A percentile compares a stretch with the other conserved stretches of the same genome.
These are phyloP conservation scores for Ranitomeya variabilis DNA, from an alignment of 2,113 vertebrate species.

Conservation along the genomic window DNA sequence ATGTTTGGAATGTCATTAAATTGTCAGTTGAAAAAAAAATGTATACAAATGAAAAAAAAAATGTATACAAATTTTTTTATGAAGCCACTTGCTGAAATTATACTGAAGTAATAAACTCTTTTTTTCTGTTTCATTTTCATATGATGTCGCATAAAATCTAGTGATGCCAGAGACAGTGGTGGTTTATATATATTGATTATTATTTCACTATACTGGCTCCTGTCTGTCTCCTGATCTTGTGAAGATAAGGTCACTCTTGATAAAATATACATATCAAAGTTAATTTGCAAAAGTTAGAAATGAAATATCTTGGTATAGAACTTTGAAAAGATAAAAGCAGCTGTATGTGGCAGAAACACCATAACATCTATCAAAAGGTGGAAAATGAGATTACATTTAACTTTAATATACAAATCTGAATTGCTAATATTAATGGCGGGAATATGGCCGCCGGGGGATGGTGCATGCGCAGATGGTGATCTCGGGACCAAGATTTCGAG, in stretches of 20 bases:
- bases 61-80: background rate
- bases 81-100: background rate
- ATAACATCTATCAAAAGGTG: background rate
- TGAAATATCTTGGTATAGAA: background rate
- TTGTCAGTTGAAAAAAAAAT: background rate
- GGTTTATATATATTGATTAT: background rate
- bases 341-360: background rate
- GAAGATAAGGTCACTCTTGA: background rate
- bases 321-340: constrained; percentile 22
- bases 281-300: constrained; percentile 7
- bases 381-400: background rate
- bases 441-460: too few species aligned
- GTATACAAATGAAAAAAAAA: background rate
- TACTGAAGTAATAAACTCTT: background rate
- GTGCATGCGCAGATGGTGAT: too few species aligned
- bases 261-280: constrained; percentile 36
- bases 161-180: constrained; percentile 6
- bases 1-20: background rate
- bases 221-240: constrained; percentile 2
- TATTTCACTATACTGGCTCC: constrained; percentile 1
- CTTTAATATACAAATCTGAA: background rate
- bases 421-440: background rate
- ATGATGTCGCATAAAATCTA: background rate
- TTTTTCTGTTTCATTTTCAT: background rate
- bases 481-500: too few species aligned